Evolutionary conservation across 2,113 vertebrate genomes (phyloP).

Genomic region (Ammodytes marinus): DNA sequence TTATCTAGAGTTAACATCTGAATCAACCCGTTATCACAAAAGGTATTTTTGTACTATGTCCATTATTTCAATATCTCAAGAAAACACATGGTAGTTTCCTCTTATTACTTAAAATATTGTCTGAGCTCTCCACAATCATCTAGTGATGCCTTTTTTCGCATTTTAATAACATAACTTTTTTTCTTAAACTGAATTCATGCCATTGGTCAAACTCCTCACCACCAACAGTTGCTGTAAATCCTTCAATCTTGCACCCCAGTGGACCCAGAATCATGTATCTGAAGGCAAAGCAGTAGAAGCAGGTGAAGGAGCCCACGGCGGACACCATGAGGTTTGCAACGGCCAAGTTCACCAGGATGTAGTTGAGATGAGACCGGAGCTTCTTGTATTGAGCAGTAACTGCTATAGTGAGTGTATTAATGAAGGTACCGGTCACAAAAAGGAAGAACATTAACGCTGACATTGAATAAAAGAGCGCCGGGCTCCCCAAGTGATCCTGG

Average conservation of each 20-base stretch:
- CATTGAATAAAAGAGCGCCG: slow-evolving; percentile 76
- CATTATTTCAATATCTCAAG: too few relatives aligned
- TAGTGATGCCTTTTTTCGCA: neutral
- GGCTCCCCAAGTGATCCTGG: slow-evolving; percentile 85
- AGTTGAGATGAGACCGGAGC: slow-evolving; percentile 87
- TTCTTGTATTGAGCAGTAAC: slow-evolving; percentile 85
- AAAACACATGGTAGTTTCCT: too few relatives aligned
- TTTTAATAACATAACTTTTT: too few relatives aligned
- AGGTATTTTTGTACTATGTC: too few relatives aligned
- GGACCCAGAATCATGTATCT: slow-evolving; percentile 84
- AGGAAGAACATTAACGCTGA: slow-evolving; percentile 83
- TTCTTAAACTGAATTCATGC: neutral
- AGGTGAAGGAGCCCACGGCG: slow-evolving; percentile 80
- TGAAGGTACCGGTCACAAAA: slow-evolving; percentile 68
- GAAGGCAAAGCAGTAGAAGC: slow-evolving; percentile 81
- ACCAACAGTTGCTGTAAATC: slow-evolving; percentile 82
- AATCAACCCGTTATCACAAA: too few relatives aligned
- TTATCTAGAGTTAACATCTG: too few relatives aligned
- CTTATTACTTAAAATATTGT: too few relatives aligned
- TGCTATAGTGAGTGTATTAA: slow-evolving; percentile 82
- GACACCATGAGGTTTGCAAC: slow-evolving; percentile 84
- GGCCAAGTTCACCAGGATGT: slow-evolving; percentile 88
- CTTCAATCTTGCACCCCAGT: slow-evolving; percentile 84
- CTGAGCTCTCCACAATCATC: too few relatives aligned
- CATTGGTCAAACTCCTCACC: slow-evolving; percentile 68